Conservation (phyloP, 2,113 vertebrate species). For the Gambusia holbrooki region DNA sequence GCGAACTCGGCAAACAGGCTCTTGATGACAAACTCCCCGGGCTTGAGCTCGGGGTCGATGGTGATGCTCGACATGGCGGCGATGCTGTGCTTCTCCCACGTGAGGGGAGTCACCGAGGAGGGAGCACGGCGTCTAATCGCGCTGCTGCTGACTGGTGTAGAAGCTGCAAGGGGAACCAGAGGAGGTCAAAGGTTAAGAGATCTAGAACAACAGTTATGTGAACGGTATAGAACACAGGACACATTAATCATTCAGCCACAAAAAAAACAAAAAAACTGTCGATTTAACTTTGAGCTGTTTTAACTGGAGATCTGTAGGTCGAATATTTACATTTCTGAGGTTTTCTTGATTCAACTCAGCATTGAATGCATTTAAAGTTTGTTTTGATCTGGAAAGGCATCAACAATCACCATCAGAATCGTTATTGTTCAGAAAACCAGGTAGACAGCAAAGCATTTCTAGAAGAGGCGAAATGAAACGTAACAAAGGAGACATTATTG, state of each 20-base stretch:
- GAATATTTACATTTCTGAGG: no score
- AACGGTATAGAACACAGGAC: slow-evolving; percentile 10
- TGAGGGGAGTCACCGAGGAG: slow-evolving; percentile 68
- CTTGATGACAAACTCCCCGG: slow-evolving; percentile 99
- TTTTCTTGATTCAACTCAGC: background rate
- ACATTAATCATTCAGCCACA: no score
- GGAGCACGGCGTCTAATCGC: slow-evolving; percentile 74
- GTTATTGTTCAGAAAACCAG: no score
- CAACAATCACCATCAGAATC: background rate
- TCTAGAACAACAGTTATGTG: background rate
- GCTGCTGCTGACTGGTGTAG: slow-evolving; percentile 88
- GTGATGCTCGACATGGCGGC: slow-evolving; percentile 96
- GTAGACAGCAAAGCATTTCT: background rate
- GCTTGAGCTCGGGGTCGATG: slow-evolving; percentile 98
- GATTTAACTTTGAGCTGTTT: background rate
- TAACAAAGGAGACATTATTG: background rate
- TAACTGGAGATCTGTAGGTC: no score
- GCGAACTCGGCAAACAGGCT: slow-evolving; percentile 98
- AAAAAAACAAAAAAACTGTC: no score
- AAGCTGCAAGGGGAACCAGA: slow-evolving; percentile 78
- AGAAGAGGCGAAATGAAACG: background rate
- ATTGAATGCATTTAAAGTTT: background rate
- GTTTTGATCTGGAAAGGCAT: background rate
- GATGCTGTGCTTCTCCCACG: slow-evolving; percentile 74
- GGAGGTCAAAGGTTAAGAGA: slow-evolving; percentile 39